Evolutionary conservation across 2,113 vertebrate genomes (phyloP).

Genomic region (Brachyistius frenatus): DNA sequence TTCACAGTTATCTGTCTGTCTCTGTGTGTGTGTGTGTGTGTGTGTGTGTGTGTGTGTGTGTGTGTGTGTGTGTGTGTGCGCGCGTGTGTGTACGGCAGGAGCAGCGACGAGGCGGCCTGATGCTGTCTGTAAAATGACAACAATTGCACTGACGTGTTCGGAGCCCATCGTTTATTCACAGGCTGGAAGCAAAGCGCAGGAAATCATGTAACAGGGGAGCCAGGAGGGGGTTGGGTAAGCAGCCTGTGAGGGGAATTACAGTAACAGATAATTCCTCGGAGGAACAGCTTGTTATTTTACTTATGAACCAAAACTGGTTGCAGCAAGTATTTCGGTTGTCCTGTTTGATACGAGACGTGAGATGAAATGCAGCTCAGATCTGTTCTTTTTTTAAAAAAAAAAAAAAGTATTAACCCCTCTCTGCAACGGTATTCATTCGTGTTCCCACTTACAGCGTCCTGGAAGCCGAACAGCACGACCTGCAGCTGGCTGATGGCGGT

Average conservation of each 20-base stretch:
- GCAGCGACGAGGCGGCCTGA: slow-evolving; percentile 31
- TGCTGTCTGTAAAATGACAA: slow-evolving; percentile 28
- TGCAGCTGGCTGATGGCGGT: slow-evolving; percentile 96
- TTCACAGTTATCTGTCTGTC: slow-evolving; percentile 21
- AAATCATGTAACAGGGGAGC: slow-evolving; percentile 8
- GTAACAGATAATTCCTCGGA: neutral
- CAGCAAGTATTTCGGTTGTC: neutral
- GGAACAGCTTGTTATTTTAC: neutral
- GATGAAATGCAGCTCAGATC: neutral
- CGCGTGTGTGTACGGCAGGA: slow-evolving; percentile 16
- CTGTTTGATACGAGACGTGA: neutral
- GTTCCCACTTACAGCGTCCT: slow-evolving; percentile 92
- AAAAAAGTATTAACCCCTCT: neutral
- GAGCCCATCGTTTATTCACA: slow-evolving; percentile 23
- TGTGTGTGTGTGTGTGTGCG: slow-evolving; percentile 15
- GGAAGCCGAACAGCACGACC: slow-evolving; percentile 95
- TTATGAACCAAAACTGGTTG: neutral
- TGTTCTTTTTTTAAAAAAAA: neutral
- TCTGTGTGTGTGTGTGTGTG: slow-evolving; percentile 9
- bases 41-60: slow-evolving; percentile 20
- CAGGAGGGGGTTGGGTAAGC: slow-evolving; percentile 1
- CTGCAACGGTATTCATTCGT: neutral
- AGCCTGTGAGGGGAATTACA: neutral
- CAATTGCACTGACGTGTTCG: slow-evolving; percentile 32
- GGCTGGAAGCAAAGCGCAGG: slow-evolving; percentile 18